Conservation (phyloP, 2,113 vertebrate species). For the Setophaga coronata region DNA sequence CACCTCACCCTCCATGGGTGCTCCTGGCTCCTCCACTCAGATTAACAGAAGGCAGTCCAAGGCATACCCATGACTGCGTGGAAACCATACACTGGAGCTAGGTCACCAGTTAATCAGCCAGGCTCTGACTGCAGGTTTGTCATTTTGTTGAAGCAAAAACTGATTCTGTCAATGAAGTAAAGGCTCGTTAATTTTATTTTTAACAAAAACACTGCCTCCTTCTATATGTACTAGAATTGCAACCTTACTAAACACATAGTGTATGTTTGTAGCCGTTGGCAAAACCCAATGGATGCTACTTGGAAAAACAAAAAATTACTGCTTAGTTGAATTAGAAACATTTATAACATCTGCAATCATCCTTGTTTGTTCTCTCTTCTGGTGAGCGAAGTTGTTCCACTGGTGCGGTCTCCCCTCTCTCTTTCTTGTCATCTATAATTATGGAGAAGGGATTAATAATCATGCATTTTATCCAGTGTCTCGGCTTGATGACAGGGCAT, state of each 20-base stretch:
- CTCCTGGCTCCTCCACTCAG: neutral
- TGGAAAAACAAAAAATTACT: neutral
- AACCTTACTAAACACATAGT: neutral
- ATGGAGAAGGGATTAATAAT: neutral
- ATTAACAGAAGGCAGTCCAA: neutral
- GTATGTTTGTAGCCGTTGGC: neutral
- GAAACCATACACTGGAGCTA: fast-evolving
- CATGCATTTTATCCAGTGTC: neutral
- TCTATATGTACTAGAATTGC: neutral
- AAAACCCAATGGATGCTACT: neutral
- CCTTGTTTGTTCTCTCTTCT: neutral
- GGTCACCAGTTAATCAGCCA: neutral
- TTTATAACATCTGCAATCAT: neutral
- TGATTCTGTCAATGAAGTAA: neutral
- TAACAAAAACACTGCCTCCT: neutral
- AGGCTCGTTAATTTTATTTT: neutral
- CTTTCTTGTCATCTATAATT: conserved; percentile 2
- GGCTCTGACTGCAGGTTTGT: neutral
- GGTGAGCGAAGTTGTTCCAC: neutral
- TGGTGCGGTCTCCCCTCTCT: neutral
- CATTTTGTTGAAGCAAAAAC: neutral
- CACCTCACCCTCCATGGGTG: neutral
- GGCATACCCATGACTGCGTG: neutral
- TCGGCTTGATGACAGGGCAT: neutral
- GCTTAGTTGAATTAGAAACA: neutral